Evolutionary conservation across 1,140 invertebrate genomes (phyloP), one percentile per base, ranked within the genome.

Genomic region (Spodoptera frugiperda): DNA sequence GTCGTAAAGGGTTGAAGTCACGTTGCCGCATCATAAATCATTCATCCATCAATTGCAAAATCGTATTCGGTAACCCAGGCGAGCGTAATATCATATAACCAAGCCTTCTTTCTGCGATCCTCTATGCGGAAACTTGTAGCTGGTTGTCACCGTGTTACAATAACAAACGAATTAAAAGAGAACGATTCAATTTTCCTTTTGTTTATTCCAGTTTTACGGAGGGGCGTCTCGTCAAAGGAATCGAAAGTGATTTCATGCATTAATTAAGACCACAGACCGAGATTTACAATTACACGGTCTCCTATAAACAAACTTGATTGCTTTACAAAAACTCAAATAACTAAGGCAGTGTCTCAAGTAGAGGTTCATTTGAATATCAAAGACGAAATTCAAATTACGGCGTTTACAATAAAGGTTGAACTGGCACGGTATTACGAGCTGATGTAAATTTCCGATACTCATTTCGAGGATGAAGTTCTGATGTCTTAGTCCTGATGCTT

Each of bases 311-410:
- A 93, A 91, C 90, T 94, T 92, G 92, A 94, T 94, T 94, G 91
- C 91, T 93, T 94, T 94, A 94, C 92, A 94, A 94, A 94, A 94
- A 94, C 90, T 93, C 91, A 91, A 94, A 93, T 94, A 94, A 92
- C 90, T 94, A 93, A 94, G 92, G 89, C 92, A 92, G 85, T 94
- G 92, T 94, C 92, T 94, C 90, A 94, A 94, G 92, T 93, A 91
- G 87, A 91, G 89, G 82, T 88, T 91, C 89, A 94, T 94, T 94
- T 94, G 84, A 94, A 94, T 94, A 94, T 94, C 92, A 94, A 94
- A 94, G 92, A 90, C 91, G 85, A 91, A 93, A 94, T 94, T 94
- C 90, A 93, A 94, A 94, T 93, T 92, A 90, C 89, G 87, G 79
- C 91, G 92, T 91, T 94, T 94, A 94, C 92, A 93, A 94, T 94